Evolutionary conservation across 2,113 vertebrate species (phyloP).

Genomic region (Percopsis transmontana): DNA sequence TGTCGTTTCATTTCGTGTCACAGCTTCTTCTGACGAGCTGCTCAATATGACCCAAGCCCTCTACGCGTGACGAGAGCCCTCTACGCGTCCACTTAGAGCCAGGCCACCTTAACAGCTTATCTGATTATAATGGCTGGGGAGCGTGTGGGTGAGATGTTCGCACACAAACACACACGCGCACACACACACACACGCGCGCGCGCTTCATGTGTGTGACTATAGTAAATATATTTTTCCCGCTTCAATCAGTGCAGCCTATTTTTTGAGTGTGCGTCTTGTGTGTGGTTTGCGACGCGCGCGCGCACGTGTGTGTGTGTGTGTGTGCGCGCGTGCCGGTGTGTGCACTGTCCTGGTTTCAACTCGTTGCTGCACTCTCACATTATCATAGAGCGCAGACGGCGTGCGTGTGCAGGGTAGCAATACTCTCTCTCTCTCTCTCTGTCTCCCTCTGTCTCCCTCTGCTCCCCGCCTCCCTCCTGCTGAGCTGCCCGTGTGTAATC

Average conservation of each 20-base stretch:
- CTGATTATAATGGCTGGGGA: conserved; percentile 39
- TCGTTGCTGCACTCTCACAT: conserved; percentile 65
- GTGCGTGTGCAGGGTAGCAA: conserved; percentile 78
- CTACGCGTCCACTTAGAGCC: conserved; percentile 41
- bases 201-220: background rate
- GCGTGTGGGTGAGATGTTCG: background rate
- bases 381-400: conserved; percentile 80
- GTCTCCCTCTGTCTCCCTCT: conserved; percentile 33
- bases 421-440: conserved; percentile 68
- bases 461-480: background rate
- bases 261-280: background rate
- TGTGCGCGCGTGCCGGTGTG: conserved; percentile 19
- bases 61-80: conserved; percentile 38
- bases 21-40: conserved; percentile 32
- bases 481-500: conserved; percentile 65
- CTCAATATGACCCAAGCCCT: conserved; percentile 49
- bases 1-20: conserved; percentile 43
- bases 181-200: too few relatives aligned
- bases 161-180: too few relatives aligned
- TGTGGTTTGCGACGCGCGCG: background rate
- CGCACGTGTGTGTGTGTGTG: background rate
- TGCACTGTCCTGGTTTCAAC: conserved; percentile 72
- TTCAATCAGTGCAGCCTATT: too few relatives aligned
- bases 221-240: too few relatives aligned
- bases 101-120: conserved; percentile 53